Conservation (phyloP, 1,140 invertebrate genomes). For the Sminthurinus signatus region DNA sequence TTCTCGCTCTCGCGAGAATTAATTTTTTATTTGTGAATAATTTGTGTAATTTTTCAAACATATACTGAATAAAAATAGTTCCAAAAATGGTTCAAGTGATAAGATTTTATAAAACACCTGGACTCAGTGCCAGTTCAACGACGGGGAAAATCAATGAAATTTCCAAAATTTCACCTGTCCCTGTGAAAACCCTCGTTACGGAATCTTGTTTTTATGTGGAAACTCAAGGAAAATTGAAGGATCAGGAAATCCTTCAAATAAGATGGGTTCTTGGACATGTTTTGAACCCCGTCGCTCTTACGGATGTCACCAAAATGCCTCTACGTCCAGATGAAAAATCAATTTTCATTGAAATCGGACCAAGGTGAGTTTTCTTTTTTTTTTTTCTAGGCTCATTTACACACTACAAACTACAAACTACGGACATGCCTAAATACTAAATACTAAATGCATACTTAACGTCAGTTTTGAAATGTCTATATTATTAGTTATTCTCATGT, state of each 20-base stretch:
- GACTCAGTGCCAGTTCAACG: conserved; percentile 41
- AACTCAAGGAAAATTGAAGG: conserved; percentile 50
- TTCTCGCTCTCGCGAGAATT: too few relatives aligned
- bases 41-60: too few relatives aligned
- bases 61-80: too few relatives aligned
- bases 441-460: too few relatives aligned
- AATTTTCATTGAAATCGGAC: conserved; percentile 68
- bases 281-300: conserved; percentile 53
- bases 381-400: too few relatives aligned
- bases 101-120: conserved; percentile 43
- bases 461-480: too few relatives aligned
- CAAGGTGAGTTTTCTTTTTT: too few relatives aligned
- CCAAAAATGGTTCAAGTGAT: conserved; percentile 44
- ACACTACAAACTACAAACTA: too few relatives aligned
- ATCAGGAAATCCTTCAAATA: conserved; percentile 54
- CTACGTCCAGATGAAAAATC: conserved; percentile 47
- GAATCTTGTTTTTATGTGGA: conserved; percentile 77
- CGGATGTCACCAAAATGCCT: conserved; percentile 41
- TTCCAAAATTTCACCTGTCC: conserved; percentile 25
- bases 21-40: too few relatives aligned
- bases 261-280: conserved; percentile 65
- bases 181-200: conserved; percentile 53
- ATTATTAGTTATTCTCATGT: too few relatives aligned
- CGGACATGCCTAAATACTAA: too few relatives aligned
- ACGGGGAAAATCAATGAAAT: conserved; percentile 41